These are phyloP conservation scores for Sebastiscus tertius DNA, from an alignment of 2,797 vertebrate genomes.

Conservation along the genomic window DNA sequence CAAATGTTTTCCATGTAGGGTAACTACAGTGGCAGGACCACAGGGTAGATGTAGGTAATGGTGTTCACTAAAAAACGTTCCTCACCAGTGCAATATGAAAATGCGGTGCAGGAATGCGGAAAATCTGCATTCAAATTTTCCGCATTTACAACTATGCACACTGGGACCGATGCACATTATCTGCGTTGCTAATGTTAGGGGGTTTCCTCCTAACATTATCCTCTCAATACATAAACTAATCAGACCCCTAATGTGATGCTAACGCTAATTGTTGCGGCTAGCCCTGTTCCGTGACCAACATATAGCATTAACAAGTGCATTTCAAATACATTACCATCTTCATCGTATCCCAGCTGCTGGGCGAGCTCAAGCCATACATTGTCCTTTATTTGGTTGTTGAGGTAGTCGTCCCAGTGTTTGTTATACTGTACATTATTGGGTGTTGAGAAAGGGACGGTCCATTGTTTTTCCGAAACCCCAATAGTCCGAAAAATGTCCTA, in stretches of 20 bases:
- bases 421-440: background rate
- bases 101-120: background rate
- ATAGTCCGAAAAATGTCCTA: background rate
- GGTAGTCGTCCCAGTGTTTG: background rate
- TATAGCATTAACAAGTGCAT: background rate
- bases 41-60: slow-evolving; percentile 11
- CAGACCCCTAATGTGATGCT: background rate
- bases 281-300: background rate
- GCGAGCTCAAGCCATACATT: background rate
- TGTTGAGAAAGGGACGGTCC: background rate
- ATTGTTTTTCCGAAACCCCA: background rate
- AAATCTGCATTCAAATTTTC: too few species aligned
- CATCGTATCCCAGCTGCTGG: background rate
- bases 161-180: too few species aligned
- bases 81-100: background rate
- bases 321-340: background rate
- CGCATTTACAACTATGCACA: too few species aligned
- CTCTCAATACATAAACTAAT: background rate
- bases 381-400: too few species aligned
- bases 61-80: background rate
- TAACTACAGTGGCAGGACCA: slow-evolving; percentile 16
- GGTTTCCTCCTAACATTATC: background rate
- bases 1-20: slow-evolving; percentile 42
- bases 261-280: background rate
- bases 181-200: too few species aligned